Conservation (phyloP, 2,113 vertebrate genomes). For the Scopus umbretta region DNA sequence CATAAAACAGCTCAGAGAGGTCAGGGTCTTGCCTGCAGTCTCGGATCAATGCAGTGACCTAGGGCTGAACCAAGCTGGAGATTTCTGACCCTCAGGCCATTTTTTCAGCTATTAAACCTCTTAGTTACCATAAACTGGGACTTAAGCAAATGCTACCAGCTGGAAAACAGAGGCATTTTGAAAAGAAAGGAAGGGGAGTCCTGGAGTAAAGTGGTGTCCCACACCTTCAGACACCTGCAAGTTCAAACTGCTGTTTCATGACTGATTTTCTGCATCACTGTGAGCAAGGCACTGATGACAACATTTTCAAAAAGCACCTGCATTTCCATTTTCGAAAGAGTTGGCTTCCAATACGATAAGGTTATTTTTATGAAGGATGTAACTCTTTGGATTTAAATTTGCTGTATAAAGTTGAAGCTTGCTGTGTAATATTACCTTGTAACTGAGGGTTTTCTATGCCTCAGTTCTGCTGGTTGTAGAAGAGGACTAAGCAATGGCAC, state of each 20-base stretch:
- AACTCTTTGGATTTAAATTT: background rate
- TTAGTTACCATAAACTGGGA: background rate
- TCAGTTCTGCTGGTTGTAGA: background rate
- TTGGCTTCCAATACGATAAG: background rate
- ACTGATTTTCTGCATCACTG: background rate
- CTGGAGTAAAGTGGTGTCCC: background rate
- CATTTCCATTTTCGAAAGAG: background rate
- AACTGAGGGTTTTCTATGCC: background rate
- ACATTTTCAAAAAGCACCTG: background rate
- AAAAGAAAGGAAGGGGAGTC: background rate
- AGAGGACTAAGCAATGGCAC: background rate
- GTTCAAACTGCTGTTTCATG: background rate
- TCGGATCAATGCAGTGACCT: background rate
- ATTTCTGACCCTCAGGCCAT: background rate
- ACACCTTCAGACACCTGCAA: background rate
- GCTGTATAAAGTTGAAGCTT: background rate
- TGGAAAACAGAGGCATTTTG: background rate
- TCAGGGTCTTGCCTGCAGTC: background rate
- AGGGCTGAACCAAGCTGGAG: background rate
- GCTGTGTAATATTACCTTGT: background rate
- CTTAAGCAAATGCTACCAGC: background rate
- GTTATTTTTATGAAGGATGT: background rate
- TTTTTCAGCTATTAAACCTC: background rate
- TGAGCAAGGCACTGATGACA: background rate
- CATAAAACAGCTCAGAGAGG: background rate